Percentiles rank a stretch among this genome's conserved stretches.
phyloP scores from a whole-genome alignment of 2,888 invertebrate genomes.

The Nipponacmea schrenckii region DNA sequence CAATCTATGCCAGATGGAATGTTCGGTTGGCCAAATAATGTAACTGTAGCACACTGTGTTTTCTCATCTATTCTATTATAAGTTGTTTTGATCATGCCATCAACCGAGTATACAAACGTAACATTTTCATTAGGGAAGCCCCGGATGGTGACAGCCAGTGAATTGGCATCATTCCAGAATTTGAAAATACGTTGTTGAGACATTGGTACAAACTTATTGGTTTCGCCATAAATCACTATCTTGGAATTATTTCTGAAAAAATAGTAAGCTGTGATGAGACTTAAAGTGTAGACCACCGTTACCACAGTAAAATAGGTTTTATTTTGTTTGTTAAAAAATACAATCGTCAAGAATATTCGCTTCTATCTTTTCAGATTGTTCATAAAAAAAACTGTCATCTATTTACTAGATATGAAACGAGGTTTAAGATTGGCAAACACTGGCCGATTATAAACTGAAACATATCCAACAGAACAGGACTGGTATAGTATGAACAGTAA shows the following conservation, averaged over 20 bases:
- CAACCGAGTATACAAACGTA: conserved; percentile 20
- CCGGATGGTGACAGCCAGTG: conserved; percentile 25
- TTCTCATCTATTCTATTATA: not conserved
- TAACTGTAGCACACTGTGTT: not conserved
- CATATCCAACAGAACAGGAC: not conserved
- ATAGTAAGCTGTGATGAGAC: not conserved
- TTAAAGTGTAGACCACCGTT: not conserved
- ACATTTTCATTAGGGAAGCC: conserved; percentile 27
- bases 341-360: no score
- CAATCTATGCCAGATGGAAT: no score
- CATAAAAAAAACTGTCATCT: no score
- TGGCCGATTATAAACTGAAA: no score
- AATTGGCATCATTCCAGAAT: conserved; percentile 17
- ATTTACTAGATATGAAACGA: no score
- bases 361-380: no score
- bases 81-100: conserved; percentile 13
- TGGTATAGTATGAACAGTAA: not conserved
- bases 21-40: no score
- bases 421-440: no score
- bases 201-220: conserved; percentile 41
- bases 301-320: not conserved
- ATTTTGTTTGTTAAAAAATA: not conserved
- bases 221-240: conserved; percentile 36
- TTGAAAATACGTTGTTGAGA: conserved; percentile 33
- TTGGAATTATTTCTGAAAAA: conserved; percentile 20